A percentile compares a stretch with the other conserved stretches of the same genome.
Conservation (phyloP, 2,797 vertebrate species). For the Eutrigla gurnardus region DNA sequence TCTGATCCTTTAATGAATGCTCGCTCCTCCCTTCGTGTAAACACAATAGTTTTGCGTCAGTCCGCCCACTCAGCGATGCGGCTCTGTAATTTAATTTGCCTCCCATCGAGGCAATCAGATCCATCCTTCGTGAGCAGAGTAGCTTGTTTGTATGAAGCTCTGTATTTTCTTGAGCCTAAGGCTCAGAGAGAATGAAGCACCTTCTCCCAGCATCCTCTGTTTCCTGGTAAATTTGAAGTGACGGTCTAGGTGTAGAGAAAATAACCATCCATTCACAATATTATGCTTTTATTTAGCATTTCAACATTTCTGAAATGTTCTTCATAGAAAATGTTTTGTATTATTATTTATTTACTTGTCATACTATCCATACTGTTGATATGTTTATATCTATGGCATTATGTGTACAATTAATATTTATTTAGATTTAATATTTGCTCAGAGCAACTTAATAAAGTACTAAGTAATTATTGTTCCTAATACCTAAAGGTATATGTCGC, state of each 20-base stretch:
- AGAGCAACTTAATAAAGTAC: too few relatives aligned
- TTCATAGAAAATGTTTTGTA: neutral
- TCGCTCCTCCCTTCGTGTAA: constrained; percentile 36
- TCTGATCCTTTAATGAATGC: constrained; percentile 49
- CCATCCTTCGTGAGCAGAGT: constrained; percentile 54
- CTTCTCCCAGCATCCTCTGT: constrained; percentile 18
- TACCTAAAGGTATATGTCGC: too few relatives aligned
- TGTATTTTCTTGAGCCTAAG: constrained; percentile 6
- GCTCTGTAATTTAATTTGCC: constrained; percentile 48
- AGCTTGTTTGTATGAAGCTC: constrained; percentile 34
- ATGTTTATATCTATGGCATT: neutral
- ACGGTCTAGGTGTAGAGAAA: neutral
- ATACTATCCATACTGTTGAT: neutral
- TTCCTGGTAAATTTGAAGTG: neutral
- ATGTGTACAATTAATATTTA: neutral
- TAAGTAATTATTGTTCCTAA: too few relatives aligned
- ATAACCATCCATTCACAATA: neutral
- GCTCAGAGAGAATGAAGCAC: constrained; percentile 10
- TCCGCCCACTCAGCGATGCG: constrained; percentile 35
- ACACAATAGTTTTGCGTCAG: constrained; percentile 21
- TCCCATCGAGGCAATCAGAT: constrained; percentile 43
- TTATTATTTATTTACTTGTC: neutral
- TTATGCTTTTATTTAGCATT: neutral
- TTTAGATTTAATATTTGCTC: neutral
- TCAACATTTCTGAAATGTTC: too few relatives aligned